Evolutionary conservation across 1,140 invertebrate genomes (phyloP).

Genomic region (Aphaenogaster floridana): DNA sequence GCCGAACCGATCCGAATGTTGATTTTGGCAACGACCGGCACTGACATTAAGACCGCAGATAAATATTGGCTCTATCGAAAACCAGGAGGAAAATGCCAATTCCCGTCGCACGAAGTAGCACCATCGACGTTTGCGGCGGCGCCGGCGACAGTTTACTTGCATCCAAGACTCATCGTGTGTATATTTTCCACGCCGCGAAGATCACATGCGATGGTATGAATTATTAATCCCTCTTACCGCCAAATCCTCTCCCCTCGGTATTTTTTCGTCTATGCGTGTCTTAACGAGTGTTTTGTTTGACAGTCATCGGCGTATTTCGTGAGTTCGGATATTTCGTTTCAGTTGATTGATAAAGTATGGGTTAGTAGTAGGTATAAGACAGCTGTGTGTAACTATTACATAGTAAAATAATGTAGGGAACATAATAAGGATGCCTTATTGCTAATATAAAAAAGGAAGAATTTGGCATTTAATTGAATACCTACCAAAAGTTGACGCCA

Average conservation of each 20-base stretch:
- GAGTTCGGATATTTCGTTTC: not conserved
- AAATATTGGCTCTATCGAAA: constrained; percentile 78
- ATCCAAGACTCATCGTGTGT: too few species aligned
- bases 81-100: constrained; percentile 70
- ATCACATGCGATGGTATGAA: not conserved
- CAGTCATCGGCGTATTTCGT: not conserved
- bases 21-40: constrained; percentile 74
- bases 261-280: not conserved
- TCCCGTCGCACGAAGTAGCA: constrained; percentile 50
- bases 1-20: constrained; percentile 78
- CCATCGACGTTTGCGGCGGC: constrained; percentile 10
- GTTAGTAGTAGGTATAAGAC: not conserved
- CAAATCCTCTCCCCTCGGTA: not conserved
- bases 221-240: not conserved
- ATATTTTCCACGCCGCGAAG: not conserved
- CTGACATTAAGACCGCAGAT: constrained; percentile 75
- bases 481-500: not conserved
- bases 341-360: not conserved
- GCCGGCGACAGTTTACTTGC: not conserved
- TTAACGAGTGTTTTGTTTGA: not conserved
- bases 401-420: not conserved
- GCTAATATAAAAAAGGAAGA: not conserved
- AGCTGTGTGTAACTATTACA: not conserved
- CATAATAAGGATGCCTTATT: not conserved
- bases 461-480: not conserved